A percentile compares a stretch with the other conserved stretches of the same genome.
phyloP scores from a whole-genome alignment of 2,888 invertebrate genomes.

The Drosophila subquinaria region DNA sequence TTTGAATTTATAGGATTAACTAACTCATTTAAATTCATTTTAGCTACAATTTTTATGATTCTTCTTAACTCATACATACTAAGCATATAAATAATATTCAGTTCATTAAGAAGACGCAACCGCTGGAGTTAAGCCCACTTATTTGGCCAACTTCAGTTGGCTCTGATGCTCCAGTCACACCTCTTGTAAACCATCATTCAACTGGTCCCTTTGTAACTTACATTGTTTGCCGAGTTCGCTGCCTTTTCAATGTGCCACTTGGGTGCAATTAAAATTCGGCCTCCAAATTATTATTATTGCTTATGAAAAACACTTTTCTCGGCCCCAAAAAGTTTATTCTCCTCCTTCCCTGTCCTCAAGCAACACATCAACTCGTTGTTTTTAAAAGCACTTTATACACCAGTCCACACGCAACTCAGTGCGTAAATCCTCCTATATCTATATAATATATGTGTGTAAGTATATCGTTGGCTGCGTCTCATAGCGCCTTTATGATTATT shows the following conservation, averaged over 20 bases:
- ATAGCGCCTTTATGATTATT: constrained; percentile 70
- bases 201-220: constrained; percentile 43
- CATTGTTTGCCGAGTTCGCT: constrained; percentile 34
- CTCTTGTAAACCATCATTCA: constrained; percentile 41
- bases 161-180: not conserved
- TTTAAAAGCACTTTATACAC: constrained; percentile 82
- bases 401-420: constrained; percentile 62
- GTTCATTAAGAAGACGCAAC: constrained; percentile 25
- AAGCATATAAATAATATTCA: constrained; percentile 14
- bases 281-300: constrained; percentile 81
- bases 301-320: constrained; percentile 77
- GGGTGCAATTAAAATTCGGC: constrained; percentile 84
- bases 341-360: not conserved
- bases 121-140: constrained; percentile 30
- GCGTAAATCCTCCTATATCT: constrained; percentile 58
- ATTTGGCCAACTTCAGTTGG: constrained; percentile 24
- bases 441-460: constrained; percentile 21
- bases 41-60: not conserved
- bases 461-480: constrained; percentile 17
- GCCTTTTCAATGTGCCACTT: constrained; percentile 77
- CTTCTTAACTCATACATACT: not conserved
- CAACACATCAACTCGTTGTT: constrained; percentile 69
- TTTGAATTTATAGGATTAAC: not conserved
- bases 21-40: constrained; percentile 12
- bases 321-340: constrained; percentile 16